Base-by-base conservation (phyloP, 92 coral and sea anemone genomes). In the Paramuricea clavata region DNA sequence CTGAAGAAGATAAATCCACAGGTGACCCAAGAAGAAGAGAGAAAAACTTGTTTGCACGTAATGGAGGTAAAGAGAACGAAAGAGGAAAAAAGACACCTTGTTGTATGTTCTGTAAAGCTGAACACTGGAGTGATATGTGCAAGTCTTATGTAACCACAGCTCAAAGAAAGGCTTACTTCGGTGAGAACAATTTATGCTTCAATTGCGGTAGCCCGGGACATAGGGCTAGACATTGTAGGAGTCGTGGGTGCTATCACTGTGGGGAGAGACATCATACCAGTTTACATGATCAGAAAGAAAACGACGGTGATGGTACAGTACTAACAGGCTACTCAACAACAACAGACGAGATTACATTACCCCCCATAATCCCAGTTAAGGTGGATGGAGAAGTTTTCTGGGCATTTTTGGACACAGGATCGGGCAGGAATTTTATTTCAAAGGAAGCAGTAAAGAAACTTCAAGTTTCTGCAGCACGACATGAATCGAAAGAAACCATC, bases 351-450 rank as follows among this genome's bases (percentile, higher is more conserved):
- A 12, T 6, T 2, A 15, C 73, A 12, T 26, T 80, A 6, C 87
- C 87, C 9, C 19, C 78, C 0, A 83, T 83, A 33, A 52, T 72
- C 10, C 81, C 87, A 17, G 72, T 71, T 6, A 28, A 31, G 5
- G 11, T 47, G 16, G 13, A 49, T 3, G 43, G 32, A 15, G 12
- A 30, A 6, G 16, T 27, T 0, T 25, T 81, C 26, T 81, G 86
- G 86, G 75, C 77, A 4, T 81, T 28, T 69, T 34, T 85, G 50
- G 88, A 85, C 59, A 73, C 73, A 10, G 82, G 82, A 11, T 85
- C 82, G 2, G 59, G 88, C 6, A 73, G 49, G 39, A 85, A 85
- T 27, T 85, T 85, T 31, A 74, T 85, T 9, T 85, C 93, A 0
- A 30, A 30, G 5, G 91, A 87, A 3, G 89, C 89, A 16, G 30